Conservation (phyloP, 2,113 vertebrate species). For the Gallinago jamesoni region DNA sequence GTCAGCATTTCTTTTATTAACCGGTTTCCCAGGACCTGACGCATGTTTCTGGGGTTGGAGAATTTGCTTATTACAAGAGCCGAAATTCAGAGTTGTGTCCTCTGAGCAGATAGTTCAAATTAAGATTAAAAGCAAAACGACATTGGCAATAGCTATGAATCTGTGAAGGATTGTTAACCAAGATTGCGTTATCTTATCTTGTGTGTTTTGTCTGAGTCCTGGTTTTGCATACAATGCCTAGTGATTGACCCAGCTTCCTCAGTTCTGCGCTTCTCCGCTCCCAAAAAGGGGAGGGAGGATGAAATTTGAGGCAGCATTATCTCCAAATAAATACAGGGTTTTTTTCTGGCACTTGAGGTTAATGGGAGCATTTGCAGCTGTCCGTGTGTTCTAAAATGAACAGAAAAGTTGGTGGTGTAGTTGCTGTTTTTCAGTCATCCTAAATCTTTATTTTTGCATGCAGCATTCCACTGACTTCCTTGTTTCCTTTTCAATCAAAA, state of each 20-base stretch:
- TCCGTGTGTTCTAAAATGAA: not conserved
- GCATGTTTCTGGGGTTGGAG: not conserved
- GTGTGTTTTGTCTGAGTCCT: not conserved
- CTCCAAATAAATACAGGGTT: not conserved
- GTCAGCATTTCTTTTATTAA: constrained; percentile 52
- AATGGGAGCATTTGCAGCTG: not conserved
- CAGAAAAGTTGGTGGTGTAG: not conserved
- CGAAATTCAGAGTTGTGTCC: not conserved
- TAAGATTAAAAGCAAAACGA: not conserved
- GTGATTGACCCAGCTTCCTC: not conserved
- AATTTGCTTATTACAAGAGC: constrained; percentile 3
- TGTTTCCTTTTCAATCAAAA: not conserved
- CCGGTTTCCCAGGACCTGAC: not conserved
- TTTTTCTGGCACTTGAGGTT: not conserved
- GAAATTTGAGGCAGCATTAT: not conserved
- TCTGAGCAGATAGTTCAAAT: not conserved
- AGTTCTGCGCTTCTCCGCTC: not conserved
- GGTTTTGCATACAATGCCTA: not conserved
- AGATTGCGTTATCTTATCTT: not conserved
- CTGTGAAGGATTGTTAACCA: not conserved
- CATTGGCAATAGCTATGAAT: not conserved
- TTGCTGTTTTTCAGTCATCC: not conserved
- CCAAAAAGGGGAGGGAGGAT: not conserved
- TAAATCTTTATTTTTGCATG: not conserved
- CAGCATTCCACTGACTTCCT: not conserved